These are phyloP conservation scores for Brotula barbata DNA, from an alignment of 2,797 vertebrate genomes.

Conservation along the genomic window DNA sequence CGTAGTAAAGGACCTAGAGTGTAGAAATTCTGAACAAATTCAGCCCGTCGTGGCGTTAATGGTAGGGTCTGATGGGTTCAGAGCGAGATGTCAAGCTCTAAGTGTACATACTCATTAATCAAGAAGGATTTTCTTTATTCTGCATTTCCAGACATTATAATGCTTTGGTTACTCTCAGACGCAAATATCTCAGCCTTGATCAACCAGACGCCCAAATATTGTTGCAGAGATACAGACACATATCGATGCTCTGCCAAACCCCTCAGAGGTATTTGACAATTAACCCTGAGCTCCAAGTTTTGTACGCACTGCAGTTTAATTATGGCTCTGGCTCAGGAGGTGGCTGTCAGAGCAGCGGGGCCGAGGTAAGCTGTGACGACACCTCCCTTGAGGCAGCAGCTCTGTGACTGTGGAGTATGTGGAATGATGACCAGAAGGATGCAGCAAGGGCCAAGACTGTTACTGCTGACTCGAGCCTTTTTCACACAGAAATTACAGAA, in stretches of 20 bases:
- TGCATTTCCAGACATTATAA: constrained; percentile 30
- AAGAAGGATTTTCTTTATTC: no score
- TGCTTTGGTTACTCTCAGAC: constrained; percentile 10
- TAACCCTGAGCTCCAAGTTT: neutral
- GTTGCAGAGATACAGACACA: neutral
- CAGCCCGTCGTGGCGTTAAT: no score
- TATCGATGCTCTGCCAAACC: neutral
- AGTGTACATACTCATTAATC: no score
- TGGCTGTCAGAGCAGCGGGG: constrained; percentile 11
- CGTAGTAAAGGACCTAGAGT: no score
- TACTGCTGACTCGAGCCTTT: constrained; percentile 9
- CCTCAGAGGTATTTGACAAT: neutral
- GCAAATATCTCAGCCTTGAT: neutral
- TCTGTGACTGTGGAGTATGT: constrained; percentile 14
- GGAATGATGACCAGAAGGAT: constrained; percentile 1
- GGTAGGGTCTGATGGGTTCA: no score
- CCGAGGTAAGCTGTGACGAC: constrained; percentile 18
- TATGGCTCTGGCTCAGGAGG: neutral
- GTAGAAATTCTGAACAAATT: no score
- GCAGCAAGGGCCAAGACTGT: constrained; percentile 2
- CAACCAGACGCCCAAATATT: neutral
- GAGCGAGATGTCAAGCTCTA: no score
- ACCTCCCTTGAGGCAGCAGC: constrained; percentile 13
- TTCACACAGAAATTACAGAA: no score
- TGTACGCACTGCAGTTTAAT: neutral